Evolutionary conservation across 2,888 invertebrate genomes (phyloP), one percentile per base, ranked within the genome.

Genomic region (Ethmia dodecea): DNA sequence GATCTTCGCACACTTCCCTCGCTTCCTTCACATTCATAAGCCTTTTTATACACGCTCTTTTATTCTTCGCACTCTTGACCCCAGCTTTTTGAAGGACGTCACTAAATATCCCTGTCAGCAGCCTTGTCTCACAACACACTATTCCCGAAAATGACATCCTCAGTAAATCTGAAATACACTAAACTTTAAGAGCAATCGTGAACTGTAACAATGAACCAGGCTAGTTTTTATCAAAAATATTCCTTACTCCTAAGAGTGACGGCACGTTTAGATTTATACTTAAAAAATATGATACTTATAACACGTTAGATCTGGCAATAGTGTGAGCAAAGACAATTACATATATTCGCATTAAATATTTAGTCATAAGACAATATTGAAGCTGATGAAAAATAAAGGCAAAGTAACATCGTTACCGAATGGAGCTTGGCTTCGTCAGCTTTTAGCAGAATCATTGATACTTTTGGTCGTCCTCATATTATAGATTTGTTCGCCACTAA

Each of bases 261-360:
- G 41, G 41, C 3, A 16, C 30, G 2, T 26, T 13, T 10, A 13
- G 44, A 2, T 41, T 41, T 28, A 44, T 44, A 20, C 10, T 41
- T 9, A 42, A 45, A n/a, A n/a, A n/a, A n/a, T n/a, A n/a, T n/a
- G n/a, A n/a, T n/a, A n/a, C n/a, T n/a, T 14, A 37, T 32, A 8
- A 16, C 32, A 5, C 25, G 33, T 2, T 12, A 33, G 9, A 33
- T 40, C 3, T 37, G 34, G 36, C 15, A 31, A 18, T 33, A 35
- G 37, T 41, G 41, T 35, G 37, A 37, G 16, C 8, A 31, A 16
- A 9, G 41, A 10, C 6, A 31, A 3, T n/a, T 40, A 5, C 31
- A 13, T n/a, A 18, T 28, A 10, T 33, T 33, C 24, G 33, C 33
- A 2, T 37, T 30, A 13, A 33, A 33, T 14, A 37, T 37, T 9